A percentile compares a stretch with the other conserved stretches of the same genome.
Evolutionary conservation across 2,888 invertebrate genomes (phyloP).

Genomic region (Orthosia gracilis): DNA sequence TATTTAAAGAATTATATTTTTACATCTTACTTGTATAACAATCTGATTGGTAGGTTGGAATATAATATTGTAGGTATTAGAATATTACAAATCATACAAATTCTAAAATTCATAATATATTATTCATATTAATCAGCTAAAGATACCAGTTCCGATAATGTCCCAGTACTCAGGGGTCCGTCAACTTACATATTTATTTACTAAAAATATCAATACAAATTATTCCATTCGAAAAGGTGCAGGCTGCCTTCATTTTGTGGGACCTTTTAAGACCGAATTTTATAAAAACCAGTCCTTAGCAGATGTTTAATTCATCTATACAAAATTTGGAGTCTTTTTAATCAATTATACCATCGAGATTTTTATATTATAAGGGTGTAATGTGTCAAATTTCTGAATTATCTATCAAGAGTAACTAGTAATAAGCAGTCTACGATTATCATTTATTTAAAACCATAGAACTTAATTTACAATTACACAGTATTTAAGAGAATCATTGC

Average conservation of each 20-base stretch:
- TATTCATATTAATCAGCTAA: background rate
- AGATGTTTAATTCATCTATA: too few species aligned
- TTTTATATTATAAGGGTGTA: too few species aligned
- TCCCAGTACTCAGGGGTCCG: too few species aligned
- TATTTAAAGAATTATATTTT: background rate
- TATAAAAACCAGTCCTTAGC: too few species aligned
- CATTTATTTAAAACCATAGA: background rate
- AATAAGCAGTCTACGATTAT: background rate
- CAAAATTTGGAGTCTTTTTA: too few species aligned
- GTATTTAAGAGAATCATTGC: too few species aligned
- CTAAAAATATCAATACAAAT: conserved; percentile 3
- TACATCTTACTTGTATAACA: background rate
- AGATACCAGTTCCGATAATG: background rate
- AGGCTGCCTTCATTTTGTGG: background rate
- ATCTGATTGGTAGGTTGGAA: background rate
- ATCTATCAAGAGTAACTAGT: background rate
- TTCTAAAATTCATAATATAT: too few species aligned
- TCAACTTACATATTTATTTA: conserved; percentile 2
- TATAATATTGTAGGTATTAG: too few species aligned
- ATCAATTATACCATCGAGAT: too few species aligned
- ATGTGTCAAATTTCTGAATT: too few species aligned
- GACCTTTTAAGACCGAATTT: too few species aligned
- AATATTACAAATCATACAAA: background rate
- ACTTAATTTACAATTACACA: too few species aligned
- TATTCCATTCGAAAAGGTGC: background rate